These are phyloP conservation scores for Glossophaga mutica DNA, from an alignment of 2,797 vertebrate species.

Conservation along the genomic window DNA sequence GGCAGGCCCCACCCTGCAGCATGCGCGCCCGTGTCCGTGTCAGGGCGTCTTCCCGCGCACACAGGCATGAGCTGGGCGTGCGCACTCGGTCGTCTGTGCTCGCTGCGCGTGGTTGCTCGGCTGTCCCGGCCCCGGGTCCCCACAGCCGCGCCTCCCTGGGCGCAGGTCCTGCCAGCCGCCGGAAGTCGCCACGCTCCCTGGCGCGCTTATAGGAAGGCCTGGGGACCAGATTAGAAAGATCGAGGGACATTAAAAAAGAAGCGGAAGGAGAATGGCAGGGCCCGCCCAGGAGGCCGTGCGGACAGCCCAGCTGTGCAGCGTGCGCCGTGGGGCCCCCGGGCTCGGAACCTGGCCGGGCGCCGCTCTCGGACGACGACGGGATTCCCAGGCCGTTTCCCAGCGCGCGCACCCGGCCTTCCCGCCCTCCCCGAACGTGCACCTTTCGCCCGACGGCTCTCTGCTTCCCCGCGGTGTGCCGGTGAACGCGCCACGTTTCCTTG, in stretches of 20 bases:
- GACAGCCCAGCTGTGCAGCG: not conserved
- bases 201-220: not conserved
- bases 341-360: too few species aligned
- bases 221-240: not conserved
- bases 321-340: too few species aligned
- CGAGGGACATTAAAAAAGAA: not conserved
- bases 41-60: too few species aligned
- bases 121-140: rapidly evolving
- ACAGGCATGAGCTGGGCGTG: too few species aligned
- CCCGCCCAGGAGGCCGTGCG: not conserved
- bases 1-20: too few species aligned
- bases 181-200: not conserved
- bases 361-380: too few species aligned
- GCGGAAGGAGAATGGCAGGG: not conserved
- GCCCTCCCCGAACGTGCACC: not conserved
- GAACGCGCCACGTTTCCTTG: not conserved
- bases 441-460: not conserved
- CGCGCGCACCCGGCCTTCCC: too few species aligned
- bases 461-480: too few species aligned
- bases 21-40: too few species aligned
- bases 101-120: too few species aligned
- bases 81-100: too few species aligned
- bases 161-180: not conserved
- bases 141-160: not conserved
- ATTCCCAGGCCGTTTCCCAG: too few species aligned